Conservation (phyloP, 2,888 invertebrate genomes). For the Mechanitis messenoides region DNA sequence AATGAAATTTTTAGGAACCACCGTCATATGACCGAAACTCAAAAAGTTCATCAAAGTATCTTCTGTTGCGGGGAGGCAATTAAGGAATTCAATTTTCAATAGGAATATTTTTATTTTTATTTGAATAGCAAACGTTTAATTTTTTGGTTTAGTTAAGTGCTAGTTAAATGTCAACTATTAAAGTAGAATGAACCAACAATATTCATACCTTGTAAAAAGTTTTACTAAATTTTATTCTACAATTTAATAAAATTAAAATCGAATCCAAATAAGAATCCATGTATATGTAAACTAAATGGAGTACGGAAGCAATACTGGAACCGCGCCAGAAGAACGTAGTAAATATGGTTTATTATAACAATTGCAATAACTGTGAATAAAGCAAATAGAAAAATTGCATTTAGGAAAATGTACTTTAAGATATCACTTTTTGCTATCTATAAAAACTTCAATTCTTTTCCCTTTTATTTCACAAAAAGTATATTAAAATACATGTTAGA, state of each 20-base stretch:
- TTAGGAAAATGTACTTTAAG: neutral
- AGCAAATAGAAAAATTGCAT: constrained; percentile 1
- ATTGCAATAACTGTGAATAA: constrained; percentile 17
- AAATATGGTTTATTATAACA: constrained; percentile 20
- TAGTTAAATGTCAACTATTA: neutral
- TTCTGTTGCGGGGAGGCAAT: constrained; percentile 60
- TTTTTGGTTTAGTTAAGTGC: neutral
- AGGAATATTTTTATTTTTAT: constrained; percentile 5
- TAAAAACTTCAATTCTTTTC: too few species aligned
- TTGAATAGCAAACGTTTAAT: constrained; percentile 3
- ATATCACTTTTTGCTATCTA: neutral
- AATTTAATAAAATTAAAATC: constrained; percentile 22
- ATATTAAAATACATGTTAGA: too few species aligned
- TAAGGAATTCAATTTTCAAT: constrained; percentile 59
- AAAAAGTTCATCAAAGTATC: constrained; percentile 59
- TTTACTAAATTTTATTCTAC: too few species aligned
- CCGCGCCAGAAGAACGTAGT: constrained; percentile 20
- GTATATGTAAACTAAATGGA: constrained; percentile 24
- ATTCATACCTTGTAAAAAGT: too few species aligned
- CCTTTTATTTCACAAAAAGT: too few species aligned
- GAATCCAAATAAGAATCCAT: constrained; percentile 26
- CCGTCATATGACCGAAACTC: constrained; percentile 52
- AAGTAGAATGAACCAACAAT: too few species aligned
- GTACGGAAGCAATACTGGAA: constrained; percentile 26
- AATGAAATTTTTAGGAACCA: constrained; percentile 59